A percentile compares a stretch with the other conserved stretches of the same genome.
These are phyloP conservation scores for Odontesthes bonariensis DNA, from an alignment of 2,113 vertebrate species.

Conservation along the genomic window DNA sequence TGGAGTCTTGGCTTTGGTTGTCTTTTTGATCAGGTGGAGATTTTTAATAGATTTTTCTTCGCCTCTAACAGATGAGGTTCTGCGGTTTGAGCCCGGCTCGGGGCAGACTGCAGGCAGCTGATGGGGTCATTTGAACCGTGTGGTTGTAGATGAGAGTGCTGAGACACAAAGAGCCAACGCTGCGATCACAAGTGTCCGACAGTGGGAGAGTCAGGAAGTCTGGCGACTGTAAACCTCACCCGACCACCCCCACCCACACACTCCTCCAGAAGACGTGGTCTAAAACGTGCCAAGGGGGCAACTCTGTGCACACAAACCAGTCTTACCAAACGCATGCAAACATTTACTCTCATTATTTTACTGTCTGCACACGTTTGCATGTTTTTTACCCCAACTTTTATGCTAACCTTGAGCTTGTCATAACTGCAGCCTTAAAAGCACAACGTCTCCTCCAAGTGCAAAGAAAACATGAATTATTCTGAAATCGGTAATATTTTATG, in stretches of 20 bases:
- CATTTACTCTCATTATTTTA: constrained; percentile 8
- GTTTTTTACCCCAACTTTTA: neutral
- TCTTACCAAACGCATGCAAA: constrained; percentile 15
- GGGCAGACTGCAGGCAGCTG: constrained; percentile 73
- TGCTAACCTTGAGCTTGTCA: neutral
- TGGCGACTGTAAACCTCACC: constrained; percentile 86
- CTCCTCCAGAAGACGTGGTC: constrained; percentile 31
- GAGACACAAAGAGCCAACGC: constrained; percentile 80
- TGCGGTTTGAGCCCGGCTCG: constrained; percentile 58
- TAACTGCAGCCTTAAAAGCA: neutral
- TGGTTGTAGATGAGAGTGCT: constrained; percentile 87
- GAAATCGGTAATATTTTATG: too few species aligned
- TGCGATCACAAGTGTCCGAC: constrained; percentile 84
- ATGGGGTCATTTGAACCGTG: constrained; percentile 89
- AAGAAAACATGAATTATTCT: neutral
- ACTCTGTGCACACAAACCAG: constrained; percentile 7
- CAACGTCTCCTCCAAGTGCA: neutral
- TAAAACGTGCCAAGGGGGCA: constrained; percentile 18
- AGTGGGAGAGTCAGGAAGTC: constrained; percentile 89
- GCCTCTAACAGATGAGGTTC: constrained; percentile 77
- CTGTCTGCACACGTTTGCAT: neutral
- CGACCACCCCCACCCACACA: constrained; percentile 22
- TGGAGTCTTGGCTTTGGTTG: constrained; percentile 74
- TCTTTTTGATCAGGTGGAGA: constrained; percentile 83
- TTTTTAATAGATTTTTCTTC: constrained; percentile 82